phyloP scores from a whole-genome alignment of 2,888 invertebrate genomes.

The Eustalomyia histrio region DNA sequence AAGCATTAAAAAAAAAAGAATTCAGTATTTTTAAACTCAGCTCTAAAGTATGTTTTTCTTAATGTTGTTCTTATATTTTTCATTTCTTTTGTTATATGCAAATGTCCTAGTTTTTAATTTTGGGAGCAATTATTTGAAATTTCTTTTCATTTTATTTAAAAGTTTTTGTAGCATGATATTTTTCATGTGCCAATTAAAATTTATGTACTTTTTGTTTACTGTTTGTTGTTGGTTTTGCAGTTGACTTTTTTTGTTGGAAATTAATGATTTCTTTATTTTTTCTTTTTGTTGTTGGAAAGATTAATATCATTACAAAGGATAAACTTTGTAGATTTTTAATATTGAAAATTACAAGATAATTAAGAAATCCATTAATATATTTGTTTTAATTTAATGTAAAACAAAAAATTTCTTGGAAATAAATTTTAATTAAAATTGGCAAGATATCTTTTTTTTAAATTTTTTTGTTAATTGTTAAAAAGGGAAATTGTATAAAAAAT shows the following conservation, averaged over 20 bases:
- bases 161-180: slow-evolving; percentile 30
- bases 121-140: not conserved
- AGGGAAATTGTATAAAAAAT: not conserved
- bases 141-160: slow-evolving; percentile 10
- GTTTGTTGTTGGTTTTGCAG: slow-evolving; percentile 2
- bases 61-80: not conserved
- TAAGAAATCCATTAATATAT: slow-evolving; percentile 56
- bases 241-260: slow-evolving; percentile 1
- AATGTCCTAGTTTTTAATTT: slow-evolving; percentile 19
- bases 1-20: too few relatives aligned
- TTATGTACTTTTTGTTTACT: slow-evolving; percentile 48
- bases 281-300: slow-evolving; percentile 26
- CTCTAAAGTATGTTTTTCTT: too few relatives aligned
- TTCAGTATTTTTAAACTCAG: too few relatives aligned
- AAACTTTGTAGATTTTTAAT: slow-evolving; percentile 46
- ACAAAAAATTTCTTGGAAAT: not conserved
- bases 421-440: slow-evolving; percentile 10
- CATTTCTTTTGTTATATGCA: not conserved
- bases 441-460: not conserved
- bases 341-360: slow-evolving; percentile 54
- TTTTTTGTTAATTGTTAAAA: not conserved
- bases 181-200: slow-evolving; percentile 55
- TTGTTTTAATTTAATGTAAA: not conserved
- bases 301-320: slow-evolving; percentile 42
- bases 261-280: not conserved